phyloP scores from a whole-genome alignment of 2,113 vertebrate species.

The Alaudala cheleensis region DNA sequence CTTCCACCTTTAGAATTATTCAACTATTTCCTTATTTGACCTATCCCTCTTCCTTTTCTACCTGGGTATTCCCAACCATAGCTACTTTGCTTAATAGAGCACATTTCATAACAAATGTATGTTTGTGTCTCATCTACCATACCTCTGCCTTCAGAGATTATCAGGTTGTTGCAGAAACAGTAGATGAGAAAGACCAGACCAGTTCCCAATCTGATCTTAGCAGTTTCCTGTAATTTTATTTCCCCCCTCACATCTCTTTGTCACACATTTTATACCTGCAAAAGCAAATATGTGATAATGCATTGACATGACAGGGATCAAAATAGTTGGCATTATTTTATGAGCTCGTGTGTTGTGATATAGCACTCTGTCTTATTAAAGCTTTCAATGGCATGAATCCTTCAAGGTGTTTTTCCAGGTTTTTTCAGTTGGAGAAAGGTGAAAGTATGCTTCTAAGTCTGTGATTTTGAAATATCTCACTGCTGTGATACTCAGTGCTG shows the following conservation, averaged over 20 bases:
- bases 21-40: neutral
- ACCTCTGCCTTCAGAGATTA: neutral
- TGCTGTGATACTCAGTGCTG: neutral
- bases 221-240: neutral
- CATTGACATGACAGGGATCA: neutral
- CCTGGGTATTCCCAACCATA: neutral
- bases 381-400: neutral
- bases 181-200: neutral
- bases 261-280: neutral
- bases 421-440: neutral
- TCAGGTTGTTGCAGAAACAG: neutral
- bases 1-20: neutral
- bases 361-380: neutral
- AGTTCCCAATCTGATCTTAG: neutral
- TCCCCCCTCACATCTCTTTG: neutral
- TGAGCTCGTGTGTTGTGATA: neutral
- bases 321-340: neutral
- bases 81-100: neutral
- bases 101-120: neutral
- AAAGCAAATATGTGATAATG: neutral
- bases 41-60: neutral
- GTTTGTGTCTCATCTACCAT: neutral
- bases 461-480: neutral
- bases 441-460: neutral
- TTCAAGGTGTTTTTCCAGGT: neutral